Conservation (phyloP, 2,888 invertebrate genomes). For the Heliconius hortense region DNA sequence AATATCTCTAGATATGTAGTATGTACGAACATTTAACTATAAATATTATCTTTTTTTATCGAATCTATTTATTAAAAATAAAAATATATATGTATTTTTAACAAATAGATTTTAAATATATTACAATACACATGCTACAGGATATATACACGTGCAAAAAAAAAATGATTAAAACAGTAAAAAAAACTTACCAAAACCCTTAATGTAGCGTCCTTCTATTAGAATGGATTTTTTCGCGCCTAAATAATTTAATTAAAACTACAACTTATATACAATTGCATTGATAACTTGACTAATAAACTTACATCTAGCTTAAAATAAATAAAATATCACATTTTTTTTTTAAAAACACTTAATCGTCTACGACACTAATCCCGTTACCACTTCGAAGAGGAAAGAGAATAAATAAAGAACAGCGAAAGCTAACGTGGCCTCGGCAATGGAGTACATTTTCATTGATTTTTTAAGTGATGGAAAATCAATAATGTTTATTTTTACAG, state of each 20-base stretch:
- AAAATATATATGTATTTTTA: not conserved
- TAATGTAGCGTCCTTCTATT: slow-evolving; percentile 23
- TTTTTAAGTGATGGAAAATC: slow-evolving; percentile 38
- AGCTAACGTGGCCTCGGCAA: slow-evolving; percentile 76
- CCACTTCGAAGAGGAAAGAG: slow-evolving; percentile 75
- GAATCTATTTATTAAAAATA: too few relatives aligned
- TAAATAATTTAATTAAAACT: slow-evolving; percentile 33
- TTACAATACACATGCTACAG: not conserved
- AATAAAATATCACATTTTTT: slow-evolving; percentile 70
- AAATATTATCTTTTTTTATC: too few relatives aligned
- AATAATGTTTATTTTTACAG: slow-evolving; percentile 33
- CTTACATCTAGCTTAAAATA: slow-evolving; percentile 58
- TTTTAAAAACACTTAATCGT: slow-evolving; percentile 48
- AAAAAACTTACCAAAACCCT: slow-evolving; percentile 31
- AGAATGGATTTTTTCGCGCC: slow-evolving; percentile 25
- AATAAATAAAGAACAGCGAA: slow-evolving; percentile 74
- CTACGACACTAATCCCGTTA: slow-evolving; percentile 72
- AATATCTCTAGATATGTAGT: too few relatives aligned
- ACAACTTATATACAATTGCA: slow-evolving; percentile 56
- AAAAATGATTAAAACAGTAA: not conserved
- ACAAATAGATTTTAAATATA: not conserved
- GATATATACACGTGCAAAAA: not conserved
- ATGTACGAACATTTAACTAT: too few relatives aligned
- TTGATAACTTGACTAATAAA: slow-evolving; percentile 66
- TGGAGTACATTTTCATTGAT: slow-evolving; percentile 70